Conservation (phyloP, 2,888 invertebrate genomes). For the Oeneis ivallda region DNA sequence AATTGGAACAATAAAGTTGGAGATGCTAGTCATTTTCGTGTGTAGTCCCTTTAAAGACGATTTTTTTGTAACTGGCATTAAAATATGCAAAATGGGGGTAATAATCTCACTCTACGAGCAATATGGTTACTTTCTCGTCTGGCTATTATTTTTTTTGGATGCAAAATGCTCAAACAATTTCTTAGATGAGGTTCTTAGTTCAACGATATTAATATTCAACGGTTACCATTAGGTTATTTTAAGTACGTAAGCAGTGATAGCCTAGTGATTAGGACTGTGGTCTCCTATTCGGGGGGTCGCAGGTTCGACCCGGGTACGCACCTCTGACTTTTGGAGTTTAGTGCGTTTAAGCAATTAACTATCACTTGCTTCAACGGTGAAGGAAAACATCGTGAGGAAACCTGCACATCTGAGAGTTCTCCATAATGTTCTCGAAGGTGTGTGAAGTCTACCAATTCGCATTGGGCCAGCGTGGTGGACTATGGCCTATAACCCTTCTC, state of each 20-base stretch:
- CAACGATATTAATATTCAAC: background rate
- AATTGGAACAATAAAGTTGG: background rate
- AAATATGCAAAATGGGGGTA: slow-evolving; percentile 11
- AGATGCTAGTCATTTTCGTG: background rate
- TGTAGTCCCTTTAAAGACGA: background rate
- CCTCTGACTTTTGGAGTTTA: too few relatives aligned
- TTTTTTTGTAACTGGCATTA: slow-evolving; percentile 11
- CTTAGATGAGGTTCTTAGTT: background rate
- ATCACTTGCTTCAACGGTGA: too few relatives aligned
- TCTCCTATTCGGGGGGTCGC: too few relatives aligned
- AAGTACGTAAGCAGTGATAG: background rate
- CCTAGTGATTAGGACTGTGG: too few relatives aligned
- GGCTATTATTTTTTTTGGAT: background rate
- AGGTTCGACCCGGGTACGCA: too few relatives aligned
- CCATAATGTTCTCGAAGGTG: too few relatives aligned
- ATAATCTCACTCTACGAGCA: slow-evolving; percentile 9
- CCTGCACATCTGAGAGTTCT: too few relatives aligned
- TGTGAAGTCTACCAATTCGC: too few relatives aligned
- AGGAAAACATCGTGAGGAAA: too few relatives aligned
- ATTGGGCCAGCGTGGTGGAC: too few relatives aligned
- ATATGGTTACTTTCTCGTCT: slow-evolving; percentile 15
- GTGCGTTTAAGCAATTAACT: too few relatives aligned
- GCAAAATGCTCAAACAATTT: background rate
- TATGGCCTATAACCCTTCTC: too few relatives aligned
- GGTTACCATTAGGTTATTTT: background rate